These are phyloP conservation scores for Amphiprion ocellaris DNA, from an alignment of 2,113 vertebrate species.

Conservation along the genomic window DNA sequence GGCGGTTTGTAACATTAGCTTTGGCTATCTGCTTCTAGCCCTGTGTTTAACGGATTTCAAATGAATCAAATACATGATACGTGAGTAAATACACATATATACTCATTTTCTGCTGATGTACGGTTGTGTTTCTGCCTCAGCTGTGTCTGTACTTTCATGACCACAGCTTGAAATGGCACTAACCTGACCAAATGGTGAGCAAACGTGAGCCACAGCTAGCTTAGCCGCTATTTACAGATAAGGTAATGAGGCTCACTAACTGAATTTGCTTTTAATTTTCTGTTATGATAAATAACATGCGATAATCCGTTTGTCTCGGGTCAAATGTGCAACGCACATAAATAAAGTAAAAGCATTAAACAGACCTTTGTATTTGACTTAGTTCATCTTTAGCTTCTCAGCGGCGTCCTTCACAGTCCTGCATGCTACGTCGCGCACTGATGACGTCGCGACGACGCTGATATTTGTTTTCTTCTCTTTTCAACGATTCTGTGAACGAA, in stretches of 20 bases:
- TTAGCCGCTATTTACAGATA: neutral
- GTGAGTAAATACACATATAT: too few relatives aligned
- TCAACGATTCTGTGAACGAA: neutral
- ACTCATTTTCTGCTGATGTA: too few relatives aligned
- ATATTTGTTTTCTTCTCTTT: neutral
- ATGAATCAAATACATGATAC: too few relatives aligned
- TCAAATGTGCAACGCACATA: too few relatives aligned
- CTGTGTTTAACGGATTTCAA: neutral
- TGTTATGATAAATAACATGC: too few relatives aligned
- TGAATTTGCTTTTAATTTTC: neutral
- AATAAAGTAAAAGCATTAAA: neutral
- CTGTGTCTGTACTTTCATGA: too few relatives aligned
- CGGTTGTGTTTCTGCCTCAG: too few relatives aligned
- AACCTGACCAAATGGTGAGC: neutral
- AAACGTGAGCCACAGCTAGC: slow-evolving; percentile 7
- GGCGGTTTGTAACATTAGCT: too few relatives aligned
- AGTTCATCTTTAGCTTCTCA: slow-evolving; percentile 33
- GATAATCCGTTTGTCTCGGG: too few relatives aligned
- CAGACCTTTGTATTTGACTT: slow-evolving; percentile 38
- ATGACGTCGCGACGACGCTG: slow-evolving; percentile 53
- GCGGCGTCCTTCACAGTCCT: slow-evolving; percentile 65
- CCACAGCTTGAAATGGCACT: too few relatives aligned
- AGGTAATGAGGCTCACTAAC: neutral
- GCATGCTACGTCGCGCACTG: slow-evolving; percentile 58
- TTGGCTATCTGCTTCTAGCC: neutral